Evolutionary conservation across 2,888 invertebrate species (phyloP).

Genomic region (Hydraecia micacea): DNA sequence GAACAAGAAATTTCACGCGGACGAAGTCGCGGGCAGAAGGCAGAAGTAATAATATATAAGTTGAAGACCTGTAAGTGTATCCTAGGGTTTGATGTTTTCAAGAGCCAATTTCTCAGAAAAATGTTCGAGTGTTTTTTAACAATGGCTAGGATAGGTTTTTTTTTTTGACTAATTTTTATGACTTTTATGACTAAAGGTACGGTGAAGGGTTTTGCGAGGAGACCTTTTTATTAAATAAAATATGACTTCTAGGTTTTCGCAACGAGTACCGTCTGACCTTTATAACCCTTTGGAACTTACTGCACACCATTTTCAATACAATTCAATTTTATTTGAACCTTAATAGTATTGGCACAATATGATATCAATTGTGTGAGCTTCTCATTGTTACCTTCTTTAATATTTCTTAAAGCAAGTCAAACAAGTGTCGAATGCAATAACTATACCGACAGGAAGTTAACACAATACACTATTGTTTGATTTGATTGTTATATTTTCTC

Average conservation of each 20-base stretch:
- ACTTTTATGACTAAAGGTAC: conserved; percentile 20
- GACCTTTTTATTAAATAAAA: conserved; percentile 38
- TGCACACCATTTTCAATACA: conserved; percentile 7
- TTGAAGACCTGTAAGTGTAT: background rate
- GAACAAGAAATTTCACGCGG: too few relatives aligned
- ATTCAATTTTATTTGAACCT: conserved; percentile 24
- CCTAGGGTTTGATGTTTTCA: background rate
- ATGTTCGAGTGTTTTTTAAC: background rate
- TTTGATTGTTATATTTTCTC: background rate
- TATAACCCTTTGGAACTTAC: background rate
- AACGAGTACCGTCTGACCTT: conserved; percentile 3
- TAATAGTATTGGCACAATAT: conserved; percentile 5
- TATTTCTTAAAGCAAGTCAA: conserved; percentile 33
- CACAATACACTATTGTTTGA: too few relatives aligned
- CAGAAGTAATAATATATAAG: background rate
- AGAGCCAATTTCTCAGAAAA: conserved; percentile 11
- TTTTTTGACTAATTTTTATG: too few relatives aligned
- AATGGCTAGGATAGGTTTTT: background rate
- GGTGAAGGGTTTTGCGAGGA: background rate
- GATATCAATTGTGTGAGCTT: conserved; percentile 30
- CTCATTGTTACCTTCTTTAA: conserved; percentile 2
- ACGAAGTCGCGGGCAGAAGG: too few relatives aligned
- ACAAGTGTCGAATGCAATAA: conserved; percentile 27
- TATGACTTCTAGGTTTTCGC: background rate
- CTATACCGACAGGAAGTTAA: conserved; percentile 5